Conservation (phyloP, 2,888 invertebrate species). For the Watsonalla binaria region DNA sequence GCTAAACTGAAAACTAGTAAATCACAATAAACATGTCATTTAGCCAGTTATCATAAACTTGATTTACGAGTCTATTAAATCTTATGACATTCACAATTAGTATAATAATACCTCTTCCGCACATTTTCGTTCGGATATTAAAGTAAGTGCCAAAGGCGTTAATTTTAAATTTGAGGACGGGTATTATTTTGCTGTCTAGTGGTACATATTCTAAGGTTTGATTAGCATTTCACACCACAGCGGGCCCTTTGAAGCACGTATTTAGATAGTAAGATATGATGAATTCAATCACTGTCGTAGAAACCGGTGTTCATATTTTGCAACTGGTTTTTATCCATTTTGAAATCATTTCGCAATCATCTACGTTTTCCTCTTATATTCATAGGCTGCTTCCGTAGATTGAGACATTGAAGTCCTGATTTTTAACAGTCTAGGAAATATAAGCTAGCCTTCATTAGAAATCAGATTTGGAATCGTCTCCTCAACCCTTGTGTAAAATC, state of each 20-base stretch:
- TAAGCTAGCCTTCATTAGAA: too few species aligned
- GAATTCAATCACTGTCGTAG: conserved; percentile 40
- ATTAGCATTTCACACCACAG: conserved; percentile 33
- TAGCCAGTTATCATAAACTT: background rate
- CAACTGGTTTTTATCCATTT: conserved; percentile 43
- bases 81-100: background rate
- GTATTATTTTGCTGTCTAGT: background rate
- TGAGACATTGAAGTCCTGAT: too few species aligned
- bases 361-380: too few species aligned
- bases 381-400: too few species aligned
- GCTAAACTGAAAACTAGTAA: background rate
- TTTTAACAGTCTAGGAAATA: too few species aligned
- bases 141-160: background rate
- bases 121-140: background rate
- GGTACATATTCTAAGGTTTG: conserved; percentile 16
- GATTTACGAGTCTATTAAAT: background rate
- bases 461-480: too few species aligned
- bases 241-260: conserved; percentile 35
- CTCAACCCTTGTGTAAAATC: too few species aligned
- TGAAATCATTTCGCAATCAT: conserved; percentile 37
- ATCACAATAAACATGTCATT: background rate
- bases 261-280: conserved; percentile 40
- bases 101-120: background rate
- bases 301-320: conserved; percentile 42
- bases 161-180: conserved; percentile 1